Evolutionary conservation across 2,888 invertebrate species (phyloP).

Genomic region (Ophion costatus): DNA sequence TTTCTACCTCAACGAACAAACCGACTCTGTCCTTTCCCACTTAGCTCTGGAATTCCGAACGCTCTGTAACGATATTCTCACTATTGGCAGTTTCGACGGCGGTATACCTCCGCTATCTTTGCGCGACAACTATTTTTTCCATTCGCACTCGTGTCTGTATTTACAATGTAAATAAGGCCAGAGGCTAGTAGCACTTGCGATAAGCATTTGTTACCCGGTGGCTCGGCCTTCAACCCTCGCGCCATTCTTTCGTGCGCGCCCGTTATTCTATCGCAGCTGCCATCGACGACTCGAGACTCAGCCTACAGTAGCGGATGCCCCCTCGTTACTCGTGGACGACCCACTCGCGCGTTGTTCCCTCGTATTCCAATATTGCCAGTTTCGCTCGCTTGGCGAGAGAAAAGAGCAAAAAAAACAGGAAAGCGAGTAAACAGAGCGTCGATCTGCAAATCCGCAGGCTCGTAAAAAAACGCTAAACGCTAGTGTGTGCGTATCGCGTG

Average conservation of each 20-base stretch:
- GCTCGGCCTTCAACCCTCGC: slow-evolving; percentile 2
- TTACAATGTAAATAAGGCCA: background rate
- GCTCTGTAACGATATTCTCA: background rate
- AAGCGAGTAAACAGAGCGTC: background rate
- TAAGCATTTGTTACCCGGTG: slow-evolving; percentile 8
- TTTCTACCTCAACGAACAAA: background rate
- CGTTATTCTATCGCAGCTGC: background rate
- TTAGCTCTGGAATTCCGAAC: background rate
- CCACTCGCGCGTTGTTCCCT: background rate
- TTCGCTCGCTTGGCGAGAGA: background rate
- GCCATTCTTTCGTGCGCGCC: background rate
- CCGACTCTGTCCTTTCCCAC: background rate
- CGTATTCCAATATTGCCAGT: background rate
- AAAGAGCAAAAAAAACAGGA: background rate
- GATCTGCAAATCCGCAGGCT: too few species aligned
- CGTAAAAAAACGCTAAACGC: background rate
- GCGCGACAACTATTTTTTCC: background rate
- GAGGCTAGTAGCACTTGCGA: background rate
- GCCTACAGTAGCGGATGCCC: background rate
- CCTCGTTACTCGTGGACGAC: background rate
- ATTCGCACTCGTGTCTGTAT: background rate
- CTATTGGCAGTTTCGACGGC: background rate
- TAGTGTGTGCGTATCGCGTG: background rate
- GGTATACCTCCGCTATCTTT: background rate
- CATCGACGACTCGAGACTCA: background rate